Base-by-base conservation (phyloP, 2,113 vertebrate genomes). In the Perccottus glenii region DNA sequence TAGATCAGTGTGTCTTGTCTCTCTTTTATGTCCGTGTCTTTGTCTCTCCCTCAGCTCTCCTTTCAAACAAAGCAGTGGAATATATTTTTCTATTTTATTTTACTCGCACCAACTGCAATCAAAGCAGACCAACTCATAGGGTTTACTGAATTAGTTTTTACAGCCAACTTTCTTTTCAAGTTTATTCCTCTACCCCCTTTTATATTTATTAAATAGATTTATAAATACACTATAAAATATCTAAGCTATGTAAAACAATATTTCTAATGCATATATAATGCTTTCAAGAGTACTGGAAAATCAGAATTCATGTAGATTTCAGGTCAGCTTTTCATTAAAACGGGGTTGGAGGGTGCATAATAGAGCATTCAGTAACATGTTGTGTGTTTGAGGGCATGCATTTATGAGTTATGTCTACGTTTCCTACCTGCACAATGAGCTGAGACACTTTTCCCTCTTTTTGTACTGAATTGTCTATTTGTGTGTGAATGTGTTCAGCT, bases 1-100 rank as follows among this genome's bases (percentile, higher is more conserved):
- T 53, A 91, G 92, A 90, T 92, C 81, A 90, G 88, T 93, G 86
- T 94, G 91, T 94, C 87, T 86, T 82, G 90, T 93, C 89, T 88
- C 61, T 83, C 75, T 89, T 89, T 69, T 86, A 48, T 81, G 75
- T 84, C 77, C 64, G 50, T 89, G 80, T 89, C 85, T 78, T 27
- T 51, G 78, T 91, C 75, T 72, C 59, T 84, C 71, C 82, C 77
- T 83, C 74, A 76, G 78, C 84, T 83, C 59, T 72, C 63, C 85
- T 77, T 76, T 70, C 74, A 86, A 87, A 88, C 80, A 91, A 89
- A 85, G 67, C 67, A 63, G 64, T 78, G 81, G 84, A 88, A 84
- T 79, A 70, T 55, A 71, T 68, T 83, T 42, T 19, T 16, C 32
- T 9, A 48, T 32, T 56, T 56, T 60, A 67, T 75, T 60, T 76